Evolutionary conservation across 64 coral and sea anemone species (phyloP), one percentile per base, ranked within the genome.

Genomic region (Trachythela sp.): DNA sequence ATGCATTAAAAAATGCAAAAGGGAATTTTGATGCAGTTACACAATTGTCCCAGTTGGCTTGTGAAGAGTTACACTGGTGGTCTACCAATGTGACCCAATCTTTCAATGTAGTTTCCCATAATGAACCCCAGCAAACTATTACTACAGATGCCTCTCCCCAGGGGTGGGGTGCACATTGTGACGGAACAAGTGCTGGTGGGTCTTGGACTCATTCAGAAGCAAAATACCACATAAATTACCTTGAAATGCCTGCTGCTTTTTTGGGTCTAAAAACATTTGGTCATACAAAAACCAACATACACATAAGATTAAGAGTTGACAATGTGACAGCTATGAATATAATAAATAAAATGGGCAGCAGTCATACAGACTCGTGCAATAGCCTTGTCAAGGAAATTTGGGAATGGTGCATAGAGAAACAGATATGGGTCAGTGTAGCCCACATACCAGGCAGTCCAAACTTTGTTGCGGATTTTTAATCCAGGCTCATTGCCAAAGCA

Each of bases 371-470:
- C 31, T 17, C 56, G 4, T 87, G 85, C 33, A 87, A 87, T 60
- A 58, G 34, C 17, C 52, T 87, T 22, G 20, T 26, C 4, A 80
- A 80, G 37, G 75, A 80, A 15, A 80, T 39, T 5, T 80, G 75
- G 75, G 33, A 37, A 14, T 80, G 75, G 75, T 80, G 75, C 34
- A 64, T 64, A 24, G 13, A 5, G 6, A 35, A 37, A 35, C 75
- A 80, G 8, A 39, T 80, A 13, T 80, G 75, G 75, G 10, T 85
- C 22, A 42, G 83, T 48, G 89, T 83, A 15, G 83, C 83, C 14
- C 83, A 86, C 58, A 85, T 91, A 15, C 89, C 89, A 70, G 89
- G 83, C 48, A 48, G 36, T 32, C 26, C 68, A 4, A 91, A 91
- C n/a, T 11, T 36, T 1, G 42, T 70, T 40, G 84, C 89, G 45